These are phyloP conservation scores for Anguilla rostrata DNA, from an alignment of 2,113 vertebrate species.

Conservation along the genomic window DNA sequence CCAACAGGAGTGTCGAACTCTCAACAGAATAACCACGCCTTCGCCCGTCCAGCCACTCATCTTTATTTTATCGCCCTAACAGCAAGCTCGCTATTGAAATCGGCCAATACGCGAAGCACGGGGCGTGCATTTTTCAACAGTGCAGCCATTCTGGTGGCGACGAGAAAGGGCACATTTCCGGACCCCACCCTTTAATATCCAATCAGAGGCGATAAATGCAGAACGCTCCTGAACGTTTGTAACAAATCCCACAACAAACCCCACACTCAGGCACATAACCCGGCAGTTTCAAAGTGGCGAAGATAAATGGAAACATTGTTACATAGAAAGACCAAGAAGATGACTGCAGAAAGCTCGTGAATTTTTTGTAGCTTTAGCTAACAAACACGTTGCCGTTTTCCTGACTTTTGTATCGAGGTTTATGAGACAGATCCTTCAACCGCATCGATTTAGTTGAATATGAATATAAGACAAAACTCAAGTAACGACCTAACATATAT, in stretches of 20 bases:
- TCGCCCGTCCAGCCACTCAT: slow-evolving; percentile 18
- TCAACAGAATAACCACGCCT: slow-evolving; percentile 51
- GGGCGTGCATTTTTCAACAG: neutral
- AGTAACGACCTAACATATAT: too few relatives aligned
- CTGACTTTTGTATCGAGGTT: too few relatives aligned
- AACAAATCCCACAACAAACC: slow-evolving; percentile 28
- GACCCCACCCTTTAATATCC: slow-evolving; percentile 57
- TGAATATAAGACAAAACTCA: too few relatives aligned
- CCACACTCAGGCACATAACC: too few relatives aligned
- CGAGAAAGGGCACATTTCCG: slow-evolving; percentile 44
- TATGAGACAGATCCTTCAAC: too few relatives aligned
- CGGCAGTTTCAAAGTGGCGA: too few relatives aligned
- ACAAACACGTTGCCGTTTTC: too few relatives aligned
- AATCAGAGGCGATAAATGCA: slow-evolving; percentile 34
- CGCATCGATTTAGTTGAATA: too few relatives aligned
- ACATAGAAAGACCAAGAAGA: too few relatives aligned
- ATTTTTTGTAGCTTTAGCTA: too few relatives aligned
- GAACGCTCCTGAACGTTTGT: neutral
- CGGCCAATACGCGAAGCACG: slow-evolving; percentile 46
- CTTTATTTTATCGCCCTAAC: slow-evolving; percentile 42
- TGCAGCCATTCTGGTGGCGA: slow-evolving; percentile 46
- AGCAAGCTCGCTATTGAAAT: neutral
- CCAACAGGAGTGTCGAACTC: slow-evolving; percentile 49
- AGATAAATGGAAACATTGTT: too few relatives aligned
- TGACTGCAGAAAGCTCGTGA: too few relatives aligned